phyloP scores from a whole-genome alignment of 2,113 vertebrate species.

The Hepsetus odoe region DNA sequence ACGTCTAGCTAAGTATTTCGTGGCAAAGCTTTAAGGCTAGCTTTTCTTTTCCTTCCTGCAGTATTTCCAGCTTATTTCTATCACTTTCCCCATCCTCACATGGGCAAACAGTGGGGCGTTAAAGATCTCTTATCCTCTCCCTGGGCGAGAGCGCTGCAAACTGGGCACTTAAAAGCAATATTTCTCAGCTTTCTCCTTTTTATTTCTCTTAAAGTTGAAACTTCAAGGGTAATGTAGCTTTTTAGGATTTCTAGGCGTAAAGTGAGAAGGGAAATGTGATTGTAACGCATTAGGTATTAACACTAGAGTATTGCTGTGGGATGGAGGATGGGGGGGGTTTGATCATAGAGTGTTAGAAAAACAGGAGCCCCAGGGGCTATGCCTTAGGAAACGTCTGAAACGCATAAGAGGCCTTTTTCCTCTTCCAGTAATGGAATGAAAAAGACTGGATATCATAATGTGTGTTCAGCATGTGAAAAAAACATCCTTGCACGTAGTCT shows the following conservation, averaged over 20 bases:
- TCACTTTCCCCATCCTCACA: conserved; percentile 52
- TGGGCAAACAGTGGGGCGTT: conserved; percentile 55
- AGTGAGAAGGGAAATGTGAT: conserved; percentile 78
- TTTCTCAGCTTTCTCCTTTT: conserved; percentile 61
- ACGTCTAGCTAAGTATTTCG: conserved; percentile 28
- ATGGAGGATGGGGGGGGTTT: conserved; percentile 58
- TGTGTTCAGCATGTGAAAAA: conserved; percentile 67
- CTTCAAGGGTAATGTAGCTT: conserved; percentile 69
- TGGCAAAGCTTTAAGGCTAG: conserved; percentile 34
- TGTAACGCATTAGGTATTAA: conserved; percentile 72
- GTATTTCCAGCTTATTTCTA: conserved; percentile 47
- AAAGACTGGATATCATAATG: conserved; percentile 66
- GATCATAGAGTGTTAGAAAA: conserved; percentile 67
- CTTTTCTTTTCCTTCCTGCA: conserved; percentile 38
- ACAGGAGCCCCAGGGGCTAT: conserved; percentile 69
- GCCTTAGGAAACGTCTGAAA: conserved; percentile 77
- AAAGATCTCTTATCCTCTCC: conserved; percentile 60
- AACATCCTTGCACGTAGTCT: conserved; percentile 56
- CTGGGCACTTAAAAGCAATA: conserved; percentile 63
- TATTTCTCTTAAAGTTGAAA: conserved; percentile 68
- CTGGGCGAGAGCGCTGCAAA: conserved; percentile 52
- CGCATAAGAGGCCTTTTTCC: conserved; percentile 66
- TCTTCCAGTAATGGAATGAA: conserved; percentile 75
- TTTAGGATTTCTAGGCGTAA: conserved; percentile 70
- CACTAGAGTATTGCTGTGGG: conserved; percentile 64